Percentiles rank a stretch among this genome's conserved stretches.
These are phyloP conservation scores for Potamilus streckersoni DNA, from an alignment of 1,140 invertebrate genomes.

Conservation along the genomic window DNA sequence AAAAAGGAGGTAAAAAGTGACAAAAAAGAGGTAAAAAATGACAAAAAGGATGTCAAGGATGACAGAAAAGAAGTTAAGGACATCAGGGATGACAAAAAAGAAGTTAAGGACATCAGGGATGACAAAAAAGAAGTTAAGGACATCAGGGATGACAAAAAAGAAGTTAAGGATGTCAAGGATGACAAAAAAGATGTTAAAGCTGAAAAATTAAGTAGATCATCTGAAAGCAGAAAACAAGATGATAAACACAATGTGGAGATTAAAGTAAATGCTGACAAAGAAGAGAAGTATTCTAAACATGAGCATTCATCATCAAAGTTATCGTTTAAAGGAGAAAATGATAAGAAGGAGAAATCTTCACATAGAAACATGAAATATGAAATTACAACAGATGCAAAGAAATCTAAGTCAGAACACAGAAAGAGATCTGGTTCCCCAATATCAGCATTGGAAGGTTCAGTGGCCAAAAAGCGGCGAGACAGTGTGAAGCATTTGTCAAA, in stretches of 20 bases:
- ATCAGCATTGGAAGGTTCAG: no score
- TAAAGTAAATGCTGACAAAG: not conserved
- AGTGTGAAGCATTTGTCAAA: slow-evolving; percentile 10
- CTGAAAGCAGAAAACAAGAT: not conserved
- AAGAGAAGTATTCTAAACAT: slow-evolving; percentile 5
- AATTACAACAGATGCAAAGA: no score
- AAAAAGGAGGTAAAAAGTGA: slow-evolving; percentile 3
- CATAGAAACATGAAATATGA: not conserved
- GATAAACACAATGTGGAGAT: not conserved
- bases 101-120: not conserved
- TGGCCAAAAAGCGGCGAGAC: no score
- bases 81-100: not conserved
- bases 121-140: not conserved
- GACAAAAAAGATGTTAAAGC: not conserved
- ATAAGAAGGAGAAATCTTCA: not conserved
- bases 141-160: not conserved
- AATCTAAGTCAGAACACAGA: no score
- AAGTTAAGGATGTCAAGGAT: not conserved
- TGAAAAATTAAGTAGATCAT: not conserved
- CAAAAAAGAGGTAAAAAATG: not conserved
- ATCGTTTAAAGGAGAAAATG: not conserved
- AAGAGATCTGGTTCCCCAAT: no score
- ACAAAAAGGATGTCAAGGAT: not conserved
- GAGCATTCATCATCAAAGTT: slow-evolving; percentile 4
- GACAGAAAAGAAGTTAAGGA: slow-evolving; percentile 3